Conservation (phyloP, 2,113 vertebrate species). For the Carassius gibelio region DNA sequence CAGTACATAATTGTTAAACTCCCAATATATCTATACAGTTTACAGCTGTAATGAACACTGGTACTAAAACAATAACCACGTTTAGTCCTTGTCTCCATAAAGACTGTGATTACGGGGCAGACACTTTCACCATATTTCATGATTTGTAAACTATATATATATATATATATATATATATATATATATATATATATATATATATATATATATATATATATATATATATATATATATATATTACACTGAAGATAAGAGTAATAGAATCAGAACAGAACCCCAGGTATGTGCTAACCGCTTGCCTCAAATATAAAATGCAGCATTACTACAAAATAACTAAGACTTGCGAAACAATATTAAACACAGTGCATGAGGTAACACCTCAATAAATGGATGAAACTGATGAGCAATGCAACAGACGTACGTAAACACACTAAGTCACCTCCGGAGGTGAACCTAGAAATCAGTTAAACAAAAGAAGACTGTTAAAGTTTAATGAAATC, state of each 20-base stretch:
- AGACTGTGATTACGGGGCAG: neutral
- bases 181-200: neutral
- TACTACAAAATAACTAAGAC: neutral
- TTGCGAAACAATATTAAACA: neutral
- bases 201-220: neutral
- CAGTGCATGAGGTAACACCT: neutral
- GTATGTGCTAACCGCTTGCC: neutral
- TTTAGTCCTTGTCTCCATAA: neutral
- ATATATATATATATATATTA: neutral
- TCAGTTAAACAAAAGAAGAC: neutral
- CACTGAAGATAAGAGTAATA: neutral
- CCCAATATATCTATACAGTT: neutral
- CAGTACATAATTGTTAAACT: neutral
- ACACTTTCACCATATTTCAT: neutral
- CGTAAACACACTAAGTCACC: neutral
- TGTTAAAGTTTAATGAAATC: constrained; percentile 6
- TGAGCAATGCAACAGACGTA: neutral
- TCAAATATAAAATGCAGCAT: neutral
- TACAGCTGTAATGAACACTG: neutral
- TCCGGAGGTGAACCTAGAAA: neutral
- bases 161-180: neutral
- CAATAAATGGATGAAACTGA: neutral
- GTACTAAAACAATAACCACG: neutral
- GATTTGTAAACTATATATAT: neutral
- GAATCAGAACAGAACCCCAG: neutral